Percentiles rank a stretch among this genome's conserved stretches.
Evolutionary conservation across 2,888 invertebrate genomes (phyloP).

Genomic region (Caenorhabditis japonica): DNA sequence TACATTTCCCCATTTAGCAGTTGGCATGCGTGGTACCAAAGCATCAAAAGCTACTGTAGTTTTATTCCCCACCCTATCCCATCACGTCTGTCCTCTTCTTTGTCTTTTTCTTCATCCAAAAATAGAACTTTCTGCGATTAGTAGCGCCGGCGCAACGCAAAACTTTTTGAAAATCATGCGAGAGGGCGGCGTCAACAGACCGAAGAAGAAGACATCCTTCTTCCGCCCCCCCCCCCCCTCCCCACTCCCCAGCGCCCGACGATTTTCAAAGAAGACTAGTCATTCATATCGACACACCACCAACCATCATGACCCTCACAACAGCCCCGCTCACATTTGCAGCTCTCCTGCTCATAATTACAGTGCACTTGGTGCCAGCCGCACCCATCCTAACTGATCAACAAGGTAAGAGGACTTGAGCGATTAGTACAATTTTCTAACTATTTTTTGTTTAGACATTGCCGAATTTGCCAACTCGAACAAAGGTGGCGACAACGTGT

Average conservation of each 20-base stretch:
- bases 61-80: too few species aligned
- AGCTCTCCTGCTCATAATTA: conserved; percentile 4
- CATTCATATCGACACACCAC: conserved; percentile 12
- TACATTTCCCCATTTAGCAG: too few species aligned
- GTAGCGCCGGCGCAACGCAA: too few species aligned
- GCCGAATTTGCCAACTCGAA: conserved; percentile 25
- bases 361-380: conserved; percentile 10
- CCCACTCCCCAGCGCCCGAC: conserved; percentile 4
- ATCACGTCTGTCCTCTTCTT: too few species aligned
- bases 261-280: conserved; percentile 41
- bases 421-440: neutral
- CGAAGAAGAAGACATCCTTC: conserved; percentile 17
- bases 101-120: too few species aligned
- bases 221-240: conserved; percentile 9
- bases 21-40: too few species aligned
- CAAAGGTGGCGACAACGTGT: conserved; percentile 7
- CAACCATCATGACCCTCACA: neutral
- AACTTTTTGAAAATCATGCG: conserved; percentile 40
- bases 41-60: too few species aligned
- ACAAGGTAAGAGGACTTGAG: conserved; percentile 10
- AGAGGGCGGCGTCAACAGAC: neutral
- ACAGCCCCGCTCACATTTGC: neutral
- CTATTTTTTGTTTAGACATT: conserved; percentile 22
- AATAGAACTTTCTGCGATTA: too few species aligned
- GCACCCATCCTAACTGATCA: conserved; percentile 16